Conservation (phyloP, 1,140 invertebrate species). For the Choristoneura fumiferana region DNA sequence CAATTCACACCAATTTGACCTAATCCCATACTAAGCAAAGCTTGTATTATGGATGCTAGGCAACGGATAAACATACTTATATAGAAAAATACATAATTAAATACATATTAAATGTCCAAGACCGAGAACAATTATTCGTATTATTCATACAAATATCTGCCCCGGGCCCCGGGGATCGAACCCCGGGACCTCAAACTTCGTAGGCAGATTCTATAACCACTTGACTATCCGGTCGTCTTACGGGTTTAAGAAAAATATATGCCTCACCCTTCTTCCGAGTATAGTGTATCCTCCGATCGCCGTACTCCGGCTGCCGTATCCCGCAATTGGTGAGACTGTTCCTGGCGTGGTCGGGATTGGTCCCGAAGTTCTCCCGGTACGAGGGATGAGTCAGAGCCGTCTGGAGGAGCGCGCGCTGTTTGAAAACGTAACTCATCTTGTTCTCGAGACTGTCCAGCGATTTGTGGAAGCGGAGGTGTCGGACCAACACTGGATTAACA, state of each 20-base stretch:
- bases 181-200: no score
- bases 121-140: no score
- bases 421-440: slow-evolving; percentile 91
- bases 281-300: slow-evolving; percentile 95
- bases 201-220: no score
- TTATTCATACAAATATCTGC: no score
- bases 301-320: slow-evolving; percentile 96
- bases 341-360: slow-evolving; percentile 95
- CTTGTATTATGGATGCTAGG: no score
- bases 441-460: slow-evolving; percentile 91
- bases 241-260: slow-evolving; percentile 17
- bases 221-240: no score
- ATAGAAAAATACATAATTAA: no score
- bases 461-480: slow-evolving; percentile 96
- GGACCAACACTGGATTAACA: slow-evolving; percentile 95
- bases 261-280: slow-evolving; percentile 91
- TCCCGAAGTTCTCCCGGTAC: slow-evolving; percentile 96
- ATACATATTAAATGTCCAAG: no score
- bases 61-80: no score
- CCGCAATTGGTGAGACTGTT: slow-evolving; percentile 99
- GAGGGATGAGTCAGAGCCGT: slow-evolving; percentile 98
- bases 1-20: no score
- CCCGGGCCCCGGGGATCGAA: no score
- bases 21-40: no score
- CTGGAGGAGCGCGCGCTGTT: slow-evolving; percentile 93